phyloP scores from a whole-genome alignment of 2,797 vertebrate species.

The Benthosema pterotum region DNA sequence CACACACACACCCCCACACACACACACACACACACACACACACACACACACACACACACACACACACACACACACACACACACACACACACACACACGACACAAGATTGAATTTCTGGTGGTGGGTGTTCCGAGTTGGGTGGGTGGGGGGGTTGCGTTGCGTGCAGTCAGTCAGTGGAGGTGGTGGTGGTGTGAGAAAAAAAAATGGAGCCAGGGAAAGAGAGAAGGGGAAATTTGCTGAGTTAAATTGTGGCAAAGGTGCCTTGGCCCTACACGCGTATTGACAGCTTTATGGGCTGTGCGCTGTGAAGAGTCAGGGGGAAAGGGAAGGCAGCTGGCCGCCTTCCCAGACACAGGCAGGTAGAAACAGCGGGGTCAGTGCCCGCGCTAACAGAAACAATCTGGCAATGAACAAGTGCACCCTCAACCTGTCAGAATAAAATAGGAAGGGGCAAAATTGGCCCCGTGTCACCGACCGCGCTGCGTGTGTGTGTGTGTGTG shows the following conservation, averaged over 20 bases:
- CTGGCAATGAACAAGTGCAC: conserved; percentile 35
- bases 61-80: no score
- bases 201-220: conserved; percentile 22
- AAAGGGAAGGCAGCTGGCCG: conserved; percentile 40
- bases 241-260: conserved; percentile 67
- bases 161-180: no score
- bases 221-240: conserved; percentile 50
- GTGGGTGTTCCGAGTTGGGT: neutral
- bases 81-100: no score
- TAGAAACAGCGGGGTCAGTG: conserved; percentile 23
- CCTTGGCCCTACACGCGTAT: conserved; percentile 52
- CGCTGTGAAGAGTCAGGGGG: conserved; percentile 29
- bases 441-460: neutral
- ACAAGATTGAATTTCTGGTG: neutral
- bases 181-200: neutral
- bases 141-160: neutral
- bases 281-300: conserved; percentile 70
- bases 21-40: no score
- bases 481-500: neutral
- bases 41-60: no score
- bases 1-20: no score
- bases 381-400: conserved; percentile 46
- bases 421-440: conserved; percentile 23
- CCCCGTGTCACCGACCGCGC: neutral
- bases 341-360: conserved; percentile 59